Evolutionary conservation across 2,113 vertebrate species (phyloP).

Genomic region (Takifugu flavidus): DNA sequence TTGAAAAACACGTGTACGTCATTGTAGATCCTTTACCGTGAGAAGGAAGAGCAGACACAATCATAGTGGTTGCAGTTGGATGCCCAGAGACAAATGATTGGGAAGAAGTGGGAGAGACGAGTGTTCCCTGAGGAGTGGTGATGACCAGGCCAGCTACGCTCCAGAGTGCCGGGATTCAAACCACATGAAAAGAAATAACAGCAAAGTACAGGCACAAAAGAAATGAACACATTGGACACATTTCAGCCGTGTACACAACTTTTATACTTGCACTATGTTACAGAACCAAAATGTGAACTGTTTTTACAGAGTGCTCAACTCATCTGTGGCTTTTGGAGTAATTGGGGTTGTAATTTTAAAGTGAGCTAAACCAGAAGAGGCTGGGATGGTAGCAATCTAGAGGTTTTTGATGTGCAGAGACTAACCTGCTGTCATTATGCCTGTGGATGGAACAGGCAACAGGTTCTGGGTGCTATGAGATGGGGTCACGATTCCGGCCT

Average conservation of each 20-base stretch:
- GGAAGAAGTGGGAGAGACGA: conserved; percentile 91
- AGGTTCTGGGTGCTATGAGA: conserved; percentile 92
- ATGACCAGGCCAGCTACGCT: conserved; percentile 91
- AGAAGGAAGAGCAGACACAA: conserved; percentile 86
- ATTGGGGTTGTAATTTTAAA: no score
- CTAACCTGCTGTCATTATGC: conserved; percentile 94
- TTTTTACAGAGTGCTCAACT: no score
- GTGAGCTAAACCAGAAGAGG: neutral
- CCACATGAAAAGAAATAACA: neutral
- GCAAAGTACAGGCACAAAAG: neutral
- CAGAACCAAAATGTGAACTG: no score
- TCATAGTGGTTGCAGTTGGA: conserved; percentile 84
- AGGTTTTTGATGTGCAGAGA: neutral
- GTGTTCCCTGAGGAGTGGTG: conserved; percentile 91
- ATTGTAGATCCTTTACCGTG: conserved; percentile 44
- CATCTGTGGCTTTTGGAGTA: no score
- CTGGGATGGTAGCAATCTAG: neutral
- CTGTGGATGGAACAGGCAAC: conserved; percentile 90
- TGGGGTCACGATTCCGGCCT: conserved; percentile 74
- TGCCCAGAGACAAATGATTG: conserved; percentile 90
- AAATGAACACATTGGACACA: neutral
- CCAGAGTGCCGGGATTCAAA: conserved; percentile 1
- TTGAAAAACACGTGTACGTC: neutral
- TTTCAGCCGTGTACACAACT: no score
- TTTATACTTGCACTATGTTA: no score